phyloP scores from a whole-genome alignment of 2,113 vertebrate genomes.

The Agelaius phoeniceus region DNA sequence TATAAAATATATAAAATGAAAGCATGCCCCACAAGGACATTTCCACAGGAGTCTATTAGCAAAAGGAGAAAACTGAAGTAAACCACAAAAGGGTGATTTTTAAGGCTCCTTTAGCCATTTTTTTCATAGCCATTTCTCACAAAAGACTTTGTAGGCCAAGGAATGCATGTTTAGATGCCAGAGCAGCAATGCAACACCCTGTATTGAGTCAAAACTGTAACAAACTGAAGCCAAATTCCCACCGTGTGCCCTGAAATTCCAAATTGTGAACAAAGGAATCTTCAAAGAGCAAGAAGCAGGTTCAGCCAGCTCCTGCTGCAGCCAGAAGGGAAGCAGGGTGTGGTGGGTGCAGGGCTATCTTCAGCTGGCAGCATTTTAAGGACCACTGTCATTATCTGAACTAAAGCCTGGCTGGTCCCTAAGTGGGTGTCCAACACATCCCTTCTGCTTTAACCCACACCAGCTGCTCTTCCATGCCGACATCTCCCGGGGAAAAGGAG shows the following conservation, averaged over 20 bases:
- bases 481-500: neutral
- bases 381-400: neutral
- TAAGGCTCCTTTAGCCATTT: neutral
- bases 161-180: neutral
- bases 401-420: neutral
- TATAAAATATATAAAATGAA: neutral
- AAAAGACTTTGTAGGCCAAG: neutral
- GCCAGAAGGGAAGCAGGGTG: constrained; percentile 2
- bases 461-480: neutral
- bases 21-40: neutral
- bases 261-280: neutral
- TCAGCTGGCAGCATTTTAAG: neutral
- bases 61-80: neutral
- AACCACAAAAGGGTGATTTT: neutral
- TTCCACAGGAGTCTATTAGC: neutral
- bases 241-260: neutral
- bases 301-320: constrained; percentile 17
- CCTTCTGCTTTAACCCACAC: neutral
- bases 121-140: neutral
- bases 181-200: neutral
- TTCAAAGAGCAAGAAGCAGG: constrained; percentile 41
- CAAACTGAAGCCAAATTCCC: neutral
- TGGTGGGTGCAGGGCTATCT: constrained; percentile 30
- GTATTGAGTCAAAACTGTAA: neutral
- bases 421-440: neutral